Evolutionary conservation across 1,140 invertebrate genomes (phyloP).

Genomic region (Prorops nasuta): DNA sequence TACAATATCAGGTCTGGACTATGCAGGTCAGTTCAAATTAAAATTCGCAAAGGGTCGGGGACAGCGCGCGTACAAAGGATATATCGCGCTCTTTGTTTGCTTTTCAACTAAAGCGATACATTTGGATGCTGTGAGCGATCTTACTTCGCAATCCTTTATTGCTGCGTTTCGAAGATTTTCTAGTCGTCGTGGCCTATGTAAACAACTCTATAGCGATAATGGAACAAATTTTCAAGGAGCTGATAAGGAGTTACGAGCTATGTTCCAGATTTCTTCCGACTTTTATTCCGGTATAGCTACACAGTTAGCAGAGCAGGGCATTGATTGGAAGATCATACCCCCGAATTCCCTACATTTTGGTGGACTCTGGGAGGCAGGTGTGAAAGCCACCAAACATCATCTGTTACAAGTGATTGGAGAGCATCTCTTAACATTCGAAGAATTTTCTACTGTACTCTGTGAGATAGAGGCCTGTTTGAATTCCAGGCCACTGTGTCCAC

Average conservation of each 20-base stretch:
- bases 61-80: too few species aligned
- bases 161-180: too few species aligned
- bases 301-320: background rate
- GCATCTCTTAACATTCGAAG: slow-evolving; percentile 3
- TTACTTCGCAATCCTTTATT: too few species aligned
- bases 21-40: too few species aligned
- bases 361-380: slow-evolving; percentile 10
- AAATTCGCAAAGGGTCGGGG: too few species aligned
- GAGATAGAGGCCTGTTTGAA: slow-evolving; percentile 3
- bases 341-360: slow-evolving; percentile 3
- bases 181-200: too few species aligned
- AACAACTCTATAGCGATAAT: too few species aligned
- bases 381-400: slow-evolving; percentile 12
- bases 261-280: background rate
- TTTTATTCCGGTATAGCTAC: background rate
- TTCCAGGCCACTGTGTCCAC: background rate
- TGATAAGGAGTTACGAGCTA: background rate
- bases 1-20: too few species aligned
- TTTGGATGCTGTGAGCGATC: too few species aligned
- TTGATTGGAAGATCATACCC: background rate
- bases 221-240: too few species aligned
- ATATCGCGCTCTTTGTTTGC: too few species aligned
- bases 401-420: slow-evolving; percentile 2
- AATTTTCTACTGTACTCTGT: slow-evolving; percentile 1
- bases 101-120: too few species aligned